phyloP scores from a whole-genome alignment of 2,888 invertebrate genomes.

The Pinctada fucata region DNA sequence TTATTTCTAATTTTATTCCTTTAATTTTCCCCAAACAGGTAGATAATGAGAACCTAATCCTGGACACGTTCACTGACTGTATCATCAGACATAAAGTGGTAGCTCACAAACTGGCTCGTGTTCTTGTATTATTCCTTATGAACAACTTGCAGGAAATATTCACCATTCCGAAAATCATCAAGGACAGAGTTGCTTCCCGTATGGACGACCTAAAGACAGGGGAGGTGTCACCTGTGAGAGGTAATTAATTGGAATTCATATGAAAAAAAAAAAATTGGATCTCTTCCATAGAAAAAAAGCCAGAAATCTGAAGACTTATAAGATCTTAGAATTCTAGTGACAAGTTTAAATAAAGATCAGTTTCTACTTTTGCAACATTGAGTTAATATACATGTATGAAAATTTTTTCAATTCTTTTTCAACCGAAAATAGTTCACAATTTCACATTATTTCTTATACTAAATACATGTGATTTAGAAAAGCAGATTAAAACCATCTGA shows the following conservation, averaged over 20 bases:
- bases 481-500: too few relatives aligned
- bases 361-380: too few relatives aligned
- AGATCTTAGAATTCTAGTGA: too few relatives aligned
- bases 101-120: conserved; percentile 64
- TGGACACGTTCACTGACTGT: conserved; percentile 63
- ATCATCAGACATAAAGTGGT: conserved; percentile 70
- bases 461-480: too few relatives aligned
- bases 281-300: not conserved
- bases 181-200: conserved; percentile 59
- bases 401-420: not conserved
- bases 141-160: conserved; percentile 67
- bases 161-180: conserved; percentile 63
- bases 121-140: conserved; percentile 70
- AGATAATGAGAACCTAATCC: conserved; percentile 63
- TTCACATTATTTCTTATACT: too few relatives aligned
- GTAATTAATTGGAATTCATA: conserved; percentile 13
- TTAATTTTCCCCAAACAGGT: conserved; percentile 47
- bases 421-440: too few relatives aligned
- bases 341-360: too few relatives aligned
- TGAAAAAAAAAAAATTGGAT: not conserved
- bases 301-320: not conserved
- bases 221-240: conserved; percentile 51
- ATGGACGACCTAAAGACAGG: conserved; percentile 48
- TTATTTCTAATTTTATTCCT: too few relatives aligned
- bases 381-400: not conserved